phyloP scores from a whole-genome alignment of 2,797 vertebrate species.

The Botia almorhae region DNA sequence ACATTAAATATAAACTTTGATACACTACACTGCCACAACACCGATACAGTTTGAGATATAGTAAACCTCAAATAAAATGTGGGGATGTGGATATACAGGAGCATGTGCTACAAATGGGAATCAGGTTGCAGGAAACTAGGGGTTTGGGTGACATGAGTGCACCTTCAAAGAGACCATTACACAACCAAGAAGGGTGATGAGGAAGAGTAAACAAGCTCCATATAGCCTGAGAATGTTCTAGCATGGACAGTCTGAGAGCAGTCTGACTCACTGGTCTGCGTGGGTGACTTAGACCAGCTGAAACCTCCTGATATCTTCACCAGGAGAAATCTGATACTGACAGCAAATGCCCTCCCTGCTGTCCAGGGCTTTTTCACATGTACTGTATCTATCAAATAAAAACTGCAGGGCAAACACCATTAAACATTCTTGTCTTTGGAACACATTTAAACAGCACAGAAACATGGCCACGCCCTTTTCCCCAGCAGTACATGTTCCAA shows the following conservation, averaged over 20 bases:
- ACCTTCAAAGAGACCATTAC: conserved; percentile 5
- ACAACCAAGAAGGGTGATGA: conserved; percentile 17
- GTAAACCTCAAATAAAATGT: neutral
- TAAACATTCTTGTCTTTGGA: conserved; percentile 17
- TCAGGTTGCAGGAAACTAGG: conserved; percentile 2
- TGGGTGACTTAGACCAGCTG: conserved; percentile 31
- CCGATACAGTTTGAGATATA: neutral
- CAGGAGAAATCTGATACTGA: conserved; percentile 36
- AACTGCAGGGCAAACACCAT: conserved; percentile 25
- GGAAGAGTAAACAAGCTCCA: conserved; percentile 36
- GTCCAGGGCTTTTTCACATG: conserved; percentile 23
- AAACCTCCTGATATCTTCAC: conserved; percentile 39
- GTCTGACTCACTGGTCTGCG: conserved; percentile 48
- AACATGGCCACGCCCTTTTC: neutral
- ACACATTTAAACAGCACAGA: conserved; percentile 11
- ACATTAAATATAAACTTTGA: too few species aligned
- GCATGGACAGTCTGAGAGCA: conserved; percentile 25
- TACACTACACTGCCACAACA: too few species aligned
- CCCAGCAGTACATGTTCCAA: neutral
- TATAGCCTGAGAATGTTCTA: conserved; percentile 17
- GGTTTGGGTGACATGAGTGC: conserved; percentile 7
- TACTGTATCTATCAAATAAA: conserved; percentile 21
- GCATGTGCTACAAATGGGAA: conserved; percentile 12
- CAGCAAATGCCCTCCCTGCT: conserved; percentile 39
- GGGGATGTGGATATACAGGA: neutral